Percentiles rank a stretch among this genome's conserved stretches.
Evolutionary conservation across 2,888 invertebrate genomes (phyloP).

Genomic region (Pterobdella sp.): DNA sequence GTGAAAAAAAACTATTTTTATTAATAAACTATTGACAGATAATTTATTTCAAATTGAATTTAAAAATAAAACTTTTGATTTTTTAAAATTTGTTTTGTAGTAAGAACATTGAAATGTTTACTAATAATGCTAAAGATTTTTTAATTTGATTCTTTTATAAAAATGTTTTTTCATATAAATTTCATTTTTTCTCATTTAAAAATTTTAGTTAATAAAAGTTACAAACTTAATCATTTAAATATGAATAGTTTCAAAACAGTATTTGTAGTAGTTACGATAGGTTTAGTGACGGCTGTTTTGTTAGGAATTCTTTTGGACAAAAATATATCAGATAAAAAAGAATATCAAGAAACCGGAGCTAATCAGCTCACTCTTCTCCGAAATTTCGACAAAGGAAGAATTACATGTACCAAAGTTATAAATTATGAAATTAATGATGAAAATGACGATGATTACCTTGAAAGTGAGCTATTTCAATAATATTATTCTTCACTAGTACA

Average conservation of each 20-base stretch:
- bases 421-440: not conserved
- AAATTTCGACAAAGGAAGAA: not conserved
- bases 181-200: too few species aligned
- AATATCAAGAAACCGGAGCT: not conserved
- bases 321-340: not conserved
- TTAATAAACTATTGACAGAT: too few species aligned
- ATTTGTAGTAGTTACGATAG: not conserved
- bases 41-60: too few species aligned
- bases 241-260: not conserved
- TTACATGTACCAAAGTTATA: not conserved
- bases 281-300: not conserved
- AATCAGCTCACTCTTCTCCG: not conserved
- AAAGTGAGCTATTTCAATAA: not conserved
- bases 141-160: too few species aligned
- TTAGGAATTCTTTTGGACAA: not conserved
- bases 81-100: too few species aligned
- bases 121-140: too few species aligned
- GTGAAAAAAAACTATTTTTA: too few species aligned
- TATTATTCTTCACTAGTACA: not conserved
- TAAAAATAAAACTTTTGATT: too few species aligned
- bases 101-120: too few species aligned
- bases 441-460: not conserved
- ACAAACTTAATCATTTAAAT: not conserved
- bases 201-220: not conserved
- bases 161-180: too few species aligned